Percentiles rank a stretch among this genome's conserved stretches.
phyloP scores from a whole-genome alignment of 2,888 invertebrate species.

The Sphinx pinastri region DNA sequence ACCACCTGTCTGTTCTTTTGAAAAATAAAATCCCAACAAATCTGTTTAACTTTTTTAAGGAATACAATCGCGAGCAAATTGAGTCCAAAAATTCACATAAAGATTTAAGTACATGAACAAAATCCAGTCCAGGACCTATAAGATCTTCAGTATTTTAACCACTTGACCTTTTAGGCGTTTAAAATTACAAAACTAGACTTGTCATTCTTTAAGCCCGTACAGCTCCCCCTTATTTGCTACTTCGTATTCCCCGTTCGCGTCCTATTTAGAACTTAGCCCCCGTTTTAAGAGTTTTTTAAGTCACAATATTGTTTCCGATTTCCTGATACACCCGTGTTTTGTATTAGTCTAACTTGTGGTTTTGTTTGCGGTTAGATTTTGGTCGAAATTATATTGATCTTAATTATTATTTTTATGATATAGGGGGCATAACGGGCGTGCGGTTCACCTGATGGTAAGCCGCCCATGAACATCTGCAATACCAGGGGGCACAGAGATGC shows the following conservation, averaged over 20 bases:
- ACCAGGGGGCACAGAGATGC: too few relatives aligned
- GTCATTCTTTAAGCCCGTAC: constrained; percentile 4
- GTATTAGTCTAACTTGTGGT: neutral
- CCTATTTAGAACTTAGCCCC: constrained; percentile 39
- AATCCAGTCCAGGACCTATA: too few relatives aligned
- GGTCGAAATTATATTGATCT: neutral
- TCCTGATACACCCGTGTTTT: constrained; percentile 27
- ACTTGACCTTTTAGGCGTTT: too few relatives aligned
- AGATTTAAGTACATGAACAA: too few relatives aligned
- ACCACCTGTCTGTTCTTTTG: too few relatives aligned
- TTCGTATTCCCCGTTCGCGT: constrained; percentile 38
- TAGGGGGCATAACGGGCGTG: too few relatives aligned
- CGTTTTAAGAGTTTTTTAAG: constrained; percentile 40
- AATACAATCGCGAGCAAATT: neutral
- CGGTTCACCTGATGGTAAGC: too few relatives aligned
- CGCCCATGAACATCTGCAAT: too few relatives aligned
- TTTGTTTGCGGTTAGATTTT: constrained; percentile 6
- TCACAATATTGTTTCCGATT: constrained; percentile 30
- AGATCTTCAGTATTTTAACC: too few relatives aligned
- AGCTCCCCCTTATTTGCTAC: constrained; percentile 24
- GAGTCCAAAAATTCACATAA: neutral
- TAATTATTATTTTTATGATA: too few relatives aligned
- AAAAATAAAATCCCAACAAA: too few relatives aligned
- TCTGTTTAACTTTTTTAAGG: too few relatives aligned
- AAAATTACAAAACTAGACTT: neutral